phyloP scores from a whole-genome alignment of 2,888 invertebrate species.

The Eilema sororculum region DNA sequence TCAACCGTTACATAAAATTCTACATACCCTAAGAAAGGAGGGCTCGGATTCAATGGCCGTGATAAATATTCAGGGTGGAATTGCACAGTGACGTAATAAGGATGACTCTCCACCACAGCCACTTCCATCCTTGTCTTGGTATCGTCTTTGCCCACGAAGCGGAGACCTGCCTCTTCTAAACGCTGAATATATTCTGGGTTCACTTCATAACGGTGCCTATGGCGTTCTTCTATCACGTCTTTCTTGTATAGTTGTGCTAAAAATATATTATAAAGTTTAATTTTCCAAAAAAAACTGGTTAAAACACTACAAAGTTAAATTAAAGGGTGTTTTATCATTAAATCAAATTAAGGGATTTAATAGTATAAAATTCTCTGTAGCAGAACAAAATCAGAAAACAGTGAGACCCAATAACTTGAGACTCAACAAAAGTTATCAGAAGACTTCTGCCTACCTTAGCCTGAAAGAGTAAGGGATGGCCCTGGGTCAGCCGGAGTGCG shows the following conservation, averaged over 20 bases:
- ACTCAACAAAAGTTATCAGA: no score
- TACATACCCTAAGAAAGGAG: slow-evolving; percentile 95
- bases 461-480: no score
- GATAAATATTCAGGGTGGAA: slow-evolving; percentile 99
- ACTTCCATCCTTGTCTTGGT: slow-evolving; percentile 98
- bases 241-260: slow-evolving; percentile 92
- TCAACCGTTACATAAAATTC: not conserved
- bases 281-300: not conserved
- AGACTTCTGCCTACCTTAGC: no score
- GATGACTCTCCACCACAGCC: slow-evolving; percentile 94
- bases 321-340: not conserved
- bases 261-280: slow-evolving; percentile 46
- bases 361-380: not conserved
- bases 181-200: slow-evolving; percentile 94
- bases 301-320: not conserved
- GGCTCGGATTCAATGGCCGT: slow-evolving; percentile 95
- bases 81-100: slow-evolving; percentile 97
- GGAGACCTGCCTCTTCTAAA: slow-evolving; percentile 93
- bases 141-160: slow-evolving; percentile 95
- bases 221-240: slow-evolving; percentile 95
- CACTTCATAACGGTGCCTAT: slow-evolving; percentile 98
- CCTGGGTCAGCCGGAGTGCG: no score
- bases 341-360: no score
- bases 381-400: no score
- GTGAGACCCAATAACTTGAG: no score